phyloP scores from a whole-genome alignment of 2,797 vertebrate species.

The Scarus forsteni region DNA sequence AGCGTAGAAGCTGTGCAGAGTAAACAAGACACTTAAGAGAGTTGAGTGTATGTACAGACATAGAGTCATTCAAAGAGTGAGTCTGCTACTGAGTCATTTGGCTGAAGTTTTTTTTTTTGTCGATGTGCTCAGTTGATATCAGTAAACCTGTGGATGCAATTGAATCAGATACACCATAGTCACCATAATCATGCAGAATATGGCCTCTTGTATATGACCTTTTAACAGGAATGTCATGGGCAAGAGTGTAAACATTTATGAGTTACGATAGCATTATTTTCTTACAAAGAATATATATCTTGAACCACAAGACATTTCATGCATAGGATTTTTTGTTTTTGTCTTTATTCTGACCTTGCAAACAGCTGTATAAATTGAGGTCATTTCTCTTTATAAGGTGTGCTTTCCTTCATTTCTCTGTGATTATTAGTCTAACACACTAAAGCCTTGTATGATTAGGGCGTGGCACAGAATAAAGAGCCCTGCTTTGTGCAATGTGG shows the following conservation, averaged over 20 bases:
- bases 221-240: conserved; percentile 69
- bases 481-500: conserved; percentile 69
- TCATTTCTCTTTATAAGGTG: conserved; percentile 81
- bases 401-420: conserved; percentile 78
- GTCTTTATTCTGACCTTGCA: conserved; percentile 68
- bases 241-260: conserved; percentile 76
- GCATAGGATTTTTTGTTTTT: conserved; percentile 76
- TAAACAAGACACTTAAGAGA: conserved; percentile 54
- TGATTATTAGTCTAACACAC: conserved; percentile 64
- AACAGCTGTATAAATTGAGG: conserved; percentile 80
- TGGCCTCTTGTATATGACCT: conserved; percentile 64
- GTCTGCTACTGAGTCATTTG: conserved; percentile 55
- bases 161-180: conserved; percentile 64
- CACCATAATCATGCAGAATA: conserved; percentile 79
- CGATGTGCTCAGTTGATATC: conserved; percentile 55
- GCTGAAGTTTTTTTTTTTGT: conserved; percentile 26
- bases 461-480: conserved; percentile 54
- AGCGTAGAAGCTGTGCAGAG: conserved; percentile 49
- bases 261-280: conserved; percentile 75
- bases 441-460: conserved; percentile 71
- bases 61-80: conserved; percentile 34
- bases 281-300: conserved; percentile 78
- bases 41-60: conserved; percentile 35
- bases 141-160: conserved; percentile 48
- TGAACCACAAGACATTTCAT: conserved; percentile 81